Percentiles rank a stretch among this genome's conserved stretches.
These are phyloP conservation scores for Thripadectes ignobilis DNA, from an alignment of 2,797 vertebrate genomes.

Conservation along the genomic window DNA sequence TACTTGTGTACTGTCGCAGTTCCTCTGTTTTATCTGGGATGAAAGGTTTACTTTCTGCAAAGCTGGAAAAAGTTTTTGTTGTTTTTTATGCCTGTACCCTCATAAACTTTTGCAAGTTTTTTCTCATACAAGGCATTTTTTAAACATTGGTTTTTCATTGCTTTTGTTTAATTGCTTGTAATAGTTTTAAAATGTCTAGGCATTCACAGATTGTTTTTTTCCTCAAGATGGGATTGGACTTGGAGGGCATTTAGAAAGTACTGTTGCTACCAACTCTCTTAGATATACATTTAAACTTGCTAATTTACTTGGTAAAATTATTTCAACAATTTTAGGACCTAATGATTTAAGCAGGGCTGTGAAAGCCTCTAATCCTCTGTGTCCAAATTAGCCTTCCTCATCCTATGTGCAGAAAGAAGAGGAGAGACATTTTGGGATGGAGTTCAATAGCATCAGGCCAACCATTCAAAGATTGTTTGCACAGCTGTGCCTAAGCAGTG, in stretches of 20 bases:
- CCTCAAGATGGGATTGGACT: neutral
- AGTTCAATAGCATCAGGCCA: conserved; percentile 55
- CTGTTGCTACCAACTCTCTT: neutral
- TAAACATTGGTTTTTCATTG: neutral
- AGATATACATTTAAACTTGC: neutral
- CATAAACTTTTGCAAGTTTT: neutral
- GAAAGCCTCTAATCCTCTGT: neutral
- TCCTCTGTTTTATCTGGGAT: conserved; percentile 8
- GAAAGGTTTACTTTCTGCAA: conserved; percentile 17
- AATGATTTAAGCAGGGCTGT: neutral
- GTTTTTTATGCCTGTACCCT: neutral
- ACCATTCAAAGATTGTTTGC: conserved; percentile 68
- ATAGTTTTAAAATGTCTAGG: neutral
- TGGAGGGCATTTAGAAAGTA: neutral
- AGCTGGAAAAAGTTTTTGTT: neutral
- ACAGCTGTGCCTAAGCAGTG: conserved; percentile 72
- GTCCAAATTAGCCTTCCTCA: conserved; percentile 33
- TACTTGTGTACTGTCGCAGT: neutral
- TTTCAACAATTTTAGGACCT: neutral
- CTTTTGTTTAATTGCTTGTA: neutral
- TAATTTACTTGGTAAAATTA: neutral
- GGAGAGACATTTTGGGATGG: conserved; percentile 23
- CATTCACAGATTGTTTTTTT: neutral
- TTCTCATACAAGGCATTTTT: neutral
- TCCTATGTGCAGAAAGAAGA: conserved; percentile 15